Evolutionary conservation across 2,797 vertebrate species (phyloP).

Genomic region (Pseudomugil gertrudae): DNA sequence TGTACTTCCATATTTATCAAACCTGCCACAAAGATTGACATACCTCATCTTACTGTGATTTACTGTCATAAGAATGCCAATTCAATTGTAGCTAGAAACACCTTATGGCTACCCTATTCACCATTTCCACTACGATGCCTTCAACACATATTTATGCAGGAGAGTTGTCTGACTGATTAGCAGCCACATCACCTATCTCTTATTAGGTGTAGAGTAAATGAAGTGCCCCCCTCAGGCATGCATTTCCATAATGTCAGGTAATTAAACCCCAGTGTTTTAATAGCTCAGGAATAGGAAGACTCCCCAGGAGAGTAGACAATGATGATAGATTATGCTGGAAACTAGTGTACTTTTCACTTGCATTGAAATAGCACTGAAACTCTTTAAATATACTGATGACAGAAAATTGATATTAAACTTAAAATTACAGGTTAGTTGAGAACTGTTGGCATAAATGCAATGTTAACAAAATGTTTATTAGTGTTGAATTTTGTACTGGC

Average conservation of each 20-base stretch:
- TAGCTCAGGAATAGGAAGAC: slow-evolving; percentile 74
- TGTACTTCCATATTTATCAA: slow-evolving; percentile 60
- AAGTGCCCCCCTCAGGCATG: slow-evolving; percentile 77
- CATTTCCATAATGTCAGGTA: slow-evolving; percentile 83
- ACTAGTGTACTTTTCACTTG: slow-evolving; percentile 47
- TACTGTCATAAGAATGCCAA: slow-evolving; percentile 45
- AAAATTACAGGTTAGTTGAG: neutral
- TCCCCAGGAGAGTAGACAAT: slow-evolving; percentile 67
- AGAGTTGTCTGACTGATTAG: slow-evolving; percentile 79
- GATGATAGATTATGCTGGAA: slow-evolving; percentile 66
- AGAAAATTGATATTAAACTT: slow-evolving; percentile 17
- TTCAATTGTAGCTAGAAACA: slow-evolving; percentile 57
- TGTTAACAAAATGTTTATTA: neutral
- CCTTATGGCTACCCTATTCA: slow-evolving; percentile 26
- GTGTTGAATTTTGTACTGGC: neutral
- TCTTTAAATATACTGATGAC: slow-evolving; percentile 18
- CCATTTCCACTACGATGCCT: slow-evolving; percentile 26
- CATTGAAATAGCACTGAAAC: slow-evolving; percentile 34
- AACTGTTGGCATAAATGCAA: neutral
- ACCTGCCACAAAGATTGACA: slow-evolving; percentile 56
- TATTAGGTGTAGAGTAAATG: slow-evolving; percentile 81
- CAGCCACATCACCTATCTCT: slow-evolving; percentile 70
- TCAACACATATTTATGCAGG: slow-evolving; percentile 25
- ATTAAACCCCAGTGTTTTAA: slow-evolving; percentile 81
- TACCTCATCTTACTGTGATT: slow-evolving; percentile 46